phyloP scores from a whole-genome alignment of 2,888 invertebrate species.

The Timema podura region DNA sequence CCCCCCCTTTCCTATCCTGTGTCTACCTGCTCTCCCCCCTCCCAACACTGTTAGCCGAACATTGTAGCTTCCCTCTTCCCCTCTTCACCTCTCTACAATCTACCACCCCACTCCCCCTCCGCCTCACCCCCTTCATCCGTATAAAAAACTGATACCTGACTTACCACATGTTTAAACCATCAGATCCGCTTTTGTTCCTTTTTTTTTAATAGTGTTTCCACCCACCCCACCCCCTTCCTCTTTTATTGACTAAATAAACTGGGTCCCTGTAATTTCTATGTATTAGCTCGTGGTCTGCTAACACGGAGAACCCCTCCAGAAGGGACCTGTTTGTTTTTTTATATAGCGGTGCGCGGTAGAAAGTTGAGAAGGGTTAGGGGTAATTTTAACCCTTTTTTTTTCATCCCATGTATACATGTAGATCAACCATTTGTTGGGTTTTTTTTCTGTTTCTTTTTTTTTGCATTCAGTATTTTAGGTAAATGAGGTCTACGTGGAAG shows the following conservation, averaged over 20 bases:
- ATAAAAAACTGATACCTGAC: constrained; percentile 11
- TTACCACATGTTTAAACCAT: constrained; percentile 14
- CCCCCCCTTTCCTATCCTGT: background rate
- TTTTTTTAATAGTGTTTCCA: background rate
- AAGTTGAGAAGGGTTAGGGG: too few species aligned
- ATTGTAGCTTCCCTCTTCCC: background rate
- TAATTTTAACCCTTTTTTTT: too few species aligned
- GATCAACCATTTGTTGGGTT: too few species aligned
- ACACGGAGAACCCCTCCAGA: too few species aligned
- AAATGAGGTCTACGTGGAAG: too few species aligned
- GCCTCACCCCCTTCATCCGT: background rate
- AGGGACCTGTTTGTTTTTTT: too few species aligned
- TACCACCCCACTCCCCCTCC: background rate
- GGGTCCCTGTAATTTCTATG: constrained; percentile 14
- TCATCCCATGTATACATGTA: too few species aligned
- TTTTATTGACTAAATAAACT: constrained; percentile 15
- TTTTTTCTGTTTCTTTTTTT: too few species aligned
- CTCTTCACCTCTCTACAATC: background rate
- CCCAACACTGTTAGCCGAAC: background rate
- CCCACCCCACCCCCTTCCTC: background rate
- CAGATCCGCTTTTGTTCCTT: background rate
- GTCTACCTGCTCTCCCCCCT: constrained; percentile 3
- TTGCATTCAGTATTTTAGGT: too few species aligned
- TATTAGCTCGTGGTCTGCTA: constrained; percentile 2
- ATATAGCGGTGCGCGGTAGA: too few species aligned